Evolutionary conservation across 2,888 invertebrate genomes (phyloP).

Genomic region (Tachystola acroxantha): DNA sequence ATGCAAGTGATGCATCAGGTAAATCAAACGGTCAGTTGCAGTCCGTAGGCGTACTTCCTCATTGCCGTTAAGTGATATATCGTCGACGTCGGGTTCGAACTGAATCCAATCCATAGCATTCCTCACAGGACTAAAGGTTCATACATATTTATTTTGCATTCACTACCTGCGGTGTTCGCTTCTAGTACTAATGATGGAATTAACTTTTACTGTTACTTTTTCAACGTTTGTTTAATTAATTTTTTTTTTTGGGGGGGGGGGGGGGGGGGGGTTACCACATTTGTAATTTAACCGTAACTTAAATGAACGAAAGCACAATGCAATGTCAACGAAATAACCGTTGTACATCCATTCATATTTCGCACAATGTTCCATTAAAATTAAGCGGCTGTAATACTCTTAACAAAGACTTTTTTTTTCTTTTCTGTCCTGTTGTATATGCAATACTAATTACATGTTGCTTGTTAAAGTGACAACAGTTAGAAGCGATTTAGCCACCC

Average conservation of each 20-base stretch:
- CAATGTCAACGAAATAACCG: conserved; percentile 14
- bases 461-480: conserved; percentile 18
- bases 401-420: conserved; percentile 21
- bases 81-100: background rate
- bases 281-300: too few species aligned
- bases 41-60: conserved; percentile 60
- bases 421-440: conserved; percentile 23
- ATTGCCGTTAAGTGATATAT: conserved; percentile 29
- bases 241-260: too few species aligned
- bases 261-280: too few species aligned
- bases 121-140: too few species aligned
- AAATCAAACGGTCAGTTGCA: conserved; percentile 15
- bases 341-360: conserved; percentile 27
- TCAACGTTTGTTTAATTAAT: too few species aligned
- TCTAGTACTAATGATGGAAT: too few species aligned
- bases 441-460: conserved; percentile 5
- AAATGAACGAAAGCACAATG: too few species aligned
- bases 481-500: conserved; percentile 24
- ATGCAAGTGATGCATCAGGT: conserved; percentile 35
- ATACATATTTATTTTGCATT: too few species aligned
- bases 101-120: too few species aligned
- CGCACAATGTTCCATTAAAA: conserved; percentile 15
- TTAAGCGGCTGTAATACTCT: conserved; percentile 17
- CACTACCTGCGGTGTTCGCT: too few species aligned
- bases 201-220: too few species aligned